phyloP scores from a whole-genome alignment of 2,888 invertebrate species.

The Digitonthophagus gazella region DNA sequence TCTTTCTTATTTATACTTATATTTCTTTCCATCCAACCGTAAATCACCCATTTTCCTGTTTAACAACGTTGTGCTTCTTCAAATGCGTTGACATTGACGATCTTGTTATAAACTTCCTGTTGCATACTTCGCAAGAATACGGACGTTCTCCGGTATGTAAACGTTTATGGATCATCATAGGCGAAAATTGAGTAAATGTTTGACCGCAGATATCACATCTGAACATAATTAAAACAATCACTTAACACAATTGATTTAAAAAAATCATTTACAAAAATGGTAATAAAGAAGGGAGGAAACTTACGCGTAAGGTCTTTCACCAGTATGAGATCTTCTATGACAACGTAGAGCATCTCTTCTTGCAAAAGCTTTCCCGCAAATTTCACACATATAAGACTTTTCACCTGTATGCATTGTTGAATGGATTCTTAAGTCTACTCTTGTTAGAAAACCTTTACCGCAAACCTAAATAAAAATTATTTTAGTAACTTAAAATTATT shows the following conservation, averaged over 20 bases:
- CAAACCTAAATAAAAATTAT: conserved; percentile 45
- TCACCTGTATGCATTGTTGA: conserved; percentile 63
- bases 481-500: no score
- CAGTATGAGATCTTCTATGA: conserved; percentile 59
- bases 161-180: conserved; percentile 62
- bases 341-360: conserved; percentile 59
- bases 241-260: neutral
- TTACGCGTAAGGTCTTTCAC: conserved; percentile 57
- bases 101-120: conserved; percentile 57
- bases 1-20: conserved; percentile 3
- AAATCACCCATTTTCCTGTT: conserved; percentile 14
- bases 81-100: conserved; percentile 61
- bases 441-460: conserved; percentile 59
- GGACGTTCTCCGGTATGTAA: conserved; percentile 63
- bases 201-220: conserved; percentile 62
- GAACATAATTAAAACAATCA: conserved; percentile 28
- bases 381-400: conserved; percentile 61
- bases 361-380: conserved; percentile 62
- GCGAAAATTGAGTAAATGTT: conserved; percentile 64
- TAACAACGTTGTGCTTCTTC: conserved; percentile 49
- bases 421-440: conserved; percentile 60
- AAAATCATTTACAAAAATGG: neutral
- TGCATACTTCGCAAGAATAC: conserved; percentile 60
- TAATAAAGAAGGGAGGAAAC: conserved; percentile 11
- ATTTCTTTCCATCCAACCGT: neutral